These are phyloP conservation scores for Glaucomys volans DNA, from an alignment of 2,113 vertebrate genomes.

Conservation along the genomic window DNA sequence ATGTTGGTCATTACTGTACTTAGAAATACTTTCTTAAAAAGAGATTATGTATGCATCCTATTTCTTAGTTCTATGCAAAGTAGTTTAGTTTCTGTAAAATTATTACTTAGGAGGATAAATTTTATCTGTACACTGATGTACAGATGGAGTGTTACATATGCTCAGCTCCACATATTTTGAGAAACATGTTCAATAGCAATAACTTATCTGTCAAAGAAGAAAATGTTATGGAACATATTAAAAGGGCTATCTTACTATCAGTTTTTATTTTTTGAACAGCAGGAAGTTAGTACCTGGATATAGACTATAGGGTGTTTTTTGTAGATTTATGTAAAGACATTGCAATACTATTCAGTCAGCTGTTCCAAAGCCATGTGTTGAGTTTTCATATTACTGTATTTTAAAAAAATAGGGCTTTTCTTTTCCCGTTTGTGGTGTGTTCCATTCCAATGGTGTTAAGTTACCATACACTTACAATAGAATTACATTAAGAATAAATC, in stretches of 20 bases:
- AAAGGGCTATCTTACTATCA: neutral
- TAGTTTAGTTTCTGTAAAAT: conserved; percentile 8
- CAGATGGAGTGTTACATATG: neutral
- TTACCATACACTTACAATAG: neutral
- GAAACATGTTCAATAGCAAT: neutral
- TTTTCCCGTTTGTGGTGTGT: neutral
- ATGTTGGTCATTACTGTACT: neutral
- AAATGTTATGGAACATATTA: neutral
- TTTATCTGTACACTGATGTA: neutral
- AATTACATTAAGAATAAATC: neutral
- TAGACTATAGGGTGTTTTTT: neutral
- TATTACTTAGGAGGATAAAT: neutral
- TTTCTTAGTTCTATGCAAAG: neutral
- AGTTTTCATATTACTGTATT: neutral
- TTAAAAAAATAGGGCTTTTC: neutral
- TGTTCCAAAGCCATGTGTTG: neutral
- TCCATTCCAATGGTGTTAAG: neutral
- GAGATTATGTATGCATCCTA: neutral
- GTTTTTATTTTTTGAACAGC: neutral
- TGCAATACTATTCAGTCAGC: neutral
- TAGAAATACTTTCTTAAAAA: neutral
- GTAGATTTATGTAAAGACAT: neutral
- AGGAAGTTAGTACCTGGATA: neutral
- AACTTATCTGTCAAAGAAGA: neutral
- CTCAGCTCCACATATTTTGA: neutral